Evolutionary conservation across 2,113 vertebrate genomes (phyloP), one percentile per base, ranked within the genome.

Genomic region (Baryphthengus martii): DNA sequence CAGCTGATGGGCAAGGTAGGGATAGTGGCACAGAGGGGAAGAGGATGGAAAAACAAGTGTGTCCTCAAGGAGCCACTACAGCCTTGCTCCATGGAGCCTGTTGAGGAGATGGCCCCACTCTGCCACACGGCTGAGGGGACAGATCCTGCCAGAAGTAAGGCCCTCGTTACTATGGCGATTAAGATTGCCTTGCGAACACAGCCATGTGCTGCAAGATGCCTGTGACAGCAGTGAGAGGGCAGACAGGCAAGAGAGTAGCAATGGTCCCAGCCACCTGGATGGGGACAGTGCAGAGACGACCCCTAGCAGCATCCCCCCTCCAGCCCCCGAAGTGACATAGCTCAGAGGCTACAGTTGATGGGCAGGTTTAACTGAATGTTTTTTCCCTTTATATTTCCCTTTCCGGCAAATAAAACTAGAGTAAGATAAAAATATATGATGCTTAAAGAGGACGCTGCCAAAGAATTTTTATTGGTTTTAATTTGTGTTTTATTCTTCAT

Each of bases 351-450:
- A 50, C 73, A 40, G 58, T 90, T 74, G 85, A 95, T 4, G 1
- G 88, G 67, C 92, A 75, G 61, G 63, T 86, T 96, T 83, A 91
- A 97, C 87, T 90, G 96, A 89, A 92, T 82, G 90, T 85, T 93
- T 92, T 92, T 95, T 96, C 53, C 89, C 83, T 96, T 91, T 90
- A 90, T 37, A 7, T 95, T 94, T 88, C 89, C 31, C 78, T 96
- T 94, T 91, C 91, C 94, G 74, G 90, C 66, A 92, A 94, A 97
- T 93, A 97, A 94, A 95, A 45, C 76, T 23, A 1, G 39, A 92
- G 88, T 14, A 15, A 93, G 81, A 97, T 96, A 94, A 96, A 97
- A 97, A 93, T 96, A 93, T 87, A 94, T 95, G 94, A 45, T 5
- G 94, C 97, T 95, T 92, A 94, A 96, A 96, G 88, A 61, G 93